These are phyloP conservation scores for Heterodera filipjevi DNA, from an alignment of 2,888 invertebrate species.

Conservation along the genomic window DNA sequence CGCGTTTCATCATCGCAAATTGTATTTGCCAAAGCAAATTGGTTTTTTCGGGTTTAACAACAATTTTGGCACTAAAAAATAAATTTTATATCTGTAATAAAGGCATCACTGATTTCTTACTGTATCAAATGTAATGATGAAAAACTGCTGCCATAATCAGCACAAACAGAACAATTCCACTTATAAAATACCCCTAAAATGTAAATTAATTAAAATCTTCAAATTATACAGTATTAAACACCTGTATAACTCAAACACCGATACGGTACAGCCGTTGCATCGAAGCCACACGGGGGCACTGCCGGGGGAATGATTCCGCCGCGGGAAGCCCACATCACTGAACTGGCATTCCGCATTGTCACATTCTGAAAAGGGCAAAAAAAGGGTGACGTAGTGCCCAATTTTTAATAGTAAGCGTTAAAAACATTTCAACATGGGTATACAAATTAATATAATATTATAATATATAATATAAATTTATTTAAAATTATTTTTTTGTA, in stretches of 20 bases:
- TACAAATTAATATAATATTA: too few species aligned
- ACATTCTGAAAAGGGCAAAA: slow-evolving; percentile 7
- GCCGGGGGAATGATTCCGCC: slow-evolving; percentile 35
- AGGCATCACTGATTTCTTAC: too few species aligned
- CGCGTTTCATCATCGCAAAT: slow-evolving; percentile 7
- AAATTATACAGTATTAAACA: too few species aligned
- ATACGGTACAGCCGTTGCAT: slow-evolving; percentile 36
- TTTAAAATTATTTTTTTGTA: too few species aligned
- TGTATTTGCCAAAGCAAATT: slow-evolving; percentile 34
- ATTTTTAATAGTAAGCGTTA: too few species aligned
- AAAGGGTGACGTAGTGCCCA: too few species aligned
- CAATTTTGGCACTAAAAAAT: slow-evolving; percentile 16
- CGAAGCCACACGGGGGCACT: slow-evolving; percentile 39
- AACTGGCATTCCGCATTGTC: slow-evolving; percentile 14
- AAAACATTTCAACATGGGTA: too few species aligned
- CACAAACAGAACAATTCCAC: slow-evolving; percentile 21
- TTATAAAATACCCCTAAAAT: slow-evolving; percentile 23
- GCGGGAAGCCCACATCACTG: slow-evolving; percentile 35
- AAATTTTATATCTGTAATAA: neutral
- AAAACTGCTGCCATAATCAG: slow-evolving; percentile 17
- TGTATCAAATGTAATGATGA: slow-evolving; percentile 17
- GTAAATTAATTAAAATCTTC: neutral
- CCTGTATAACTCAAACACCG: slow-evolving; percentile 33
- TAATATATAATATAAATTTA: too few species aligned
- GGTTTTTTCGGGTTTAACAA: slow-evolving; percentile 24